A percentile compares a stretch with the other conserved stretches of the same genome.
Conservation (phyloP, 2,113 vertebrate species). For the Phoenicopterus ruber region DNA sequence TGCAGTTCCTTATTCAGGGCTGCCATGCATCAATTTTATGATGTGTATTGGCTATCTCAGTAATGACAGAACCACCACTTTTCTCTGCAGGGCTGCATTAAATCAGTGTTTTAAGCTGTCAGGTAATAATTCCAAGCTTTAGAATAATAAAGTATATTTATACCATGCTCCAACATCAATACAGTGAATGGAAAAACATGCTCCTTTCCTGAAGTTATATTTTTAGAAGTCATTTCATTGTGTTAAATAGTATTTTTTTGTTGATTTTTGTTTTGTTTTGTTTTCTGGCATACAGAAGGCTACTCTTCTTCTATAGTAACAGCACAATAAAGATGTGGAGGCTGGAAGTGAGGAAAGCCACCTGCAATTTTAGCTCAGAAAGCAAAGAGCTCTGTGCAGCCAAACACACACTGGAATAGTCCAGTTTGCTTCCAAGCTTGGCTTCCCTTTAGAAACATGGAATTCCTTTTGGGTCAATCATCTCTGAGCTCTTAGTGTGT, state of each 20-base stretch:
- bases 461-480: not conserved
- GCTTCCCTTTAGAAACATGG: not conserved
- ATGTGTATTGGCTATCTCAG: constrained; percentile 68
- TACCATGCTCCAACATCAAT: constrained; percentile 44
- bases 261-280: not conserved
- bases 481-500: not conserved
- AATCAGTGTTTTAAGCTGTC: constrained; percentile 68
- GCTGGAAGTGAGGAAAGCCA: constrained; percentile 43
- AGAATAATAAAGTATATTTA: constrained; percentile 70
- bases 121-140: constrained; percentile 67
- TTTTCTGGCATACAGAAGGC: constrained; percentile 15
- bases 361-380: constrained; percentile 14
- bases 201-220: constrained; percentile 15
- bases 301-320: not conserved
- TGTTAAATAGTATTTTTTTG: not conserved
- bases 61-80: constrained; percentile 71
- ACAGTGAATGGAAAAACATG: constrained; percentile 49
- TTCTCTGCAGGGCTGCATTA: constrained; percentile 66
- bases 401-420: not conserved
- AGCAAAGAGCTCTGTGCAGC: constrained; percentile 2
- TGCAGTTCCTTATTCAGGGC: constrained; percentile 54
- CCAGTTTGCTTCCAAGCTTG: not conserved
- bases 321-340: not conserved
- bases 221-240: constrained; percentile 31
- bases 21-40: constrained; percentile 71